phyloP scores from a whole-genome alignment of 2,797 vertebrate genomes.

The Alca torda region DNA sequence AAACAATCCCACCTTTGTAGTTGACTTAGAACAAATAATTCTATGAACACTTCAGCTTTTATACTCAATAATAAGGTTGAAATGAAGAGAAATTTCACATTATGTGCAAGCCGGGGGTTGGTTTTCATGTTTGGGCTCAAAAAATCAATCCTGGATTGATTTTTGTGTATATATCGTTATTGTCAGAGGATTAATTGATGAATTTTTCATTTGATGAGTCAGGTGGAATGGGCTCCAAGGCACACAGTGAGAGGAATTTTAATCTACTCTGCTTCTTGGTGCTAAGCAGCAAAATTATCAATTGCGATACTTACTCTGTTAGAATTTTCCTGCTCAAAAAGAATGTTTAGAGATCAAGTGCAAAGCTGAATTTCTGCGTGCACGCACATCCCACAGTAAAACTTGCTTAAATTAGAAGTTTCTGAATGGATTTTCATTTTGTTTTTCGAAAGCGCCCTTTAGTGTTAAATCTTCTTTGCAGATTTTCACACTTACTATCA shows the following conservation, averaged over 20 bases:
- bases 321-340: conserved; percentile 58
- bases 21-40: conserved; percentile 83
- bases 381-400: neutral
- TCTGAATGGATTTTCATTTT: neutral
- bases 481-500: neutral
- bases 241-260: conserved; percentile 81
- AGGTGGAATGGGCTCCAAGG: conserved; percentile 74
- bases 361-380: conserved; percentile 3
- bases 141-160: conserved; percentile 87
- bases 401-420: neutral
- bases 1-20: conserved; percentile 79
- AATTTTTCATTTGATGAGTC: conserved; percentile 90
- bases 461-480: neutral
- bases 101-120: conserved; percentile 72
- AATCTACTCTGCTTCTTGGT: conserved; percentile 75
- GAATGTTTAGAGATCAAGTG: neutral
- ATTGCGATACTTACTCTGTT: conserved; percentile 59
- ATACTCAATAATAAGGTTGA: conserved; percentile 78
- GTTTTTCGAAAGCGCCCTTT: neutral
- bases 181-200: conserved; percentile 89
- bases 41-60: conserved; percentile 77
- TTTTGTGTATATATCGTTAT: conserved; percentile 85
- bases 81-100: conserved; percentile 83
- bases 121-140: conserved; percentile 77
- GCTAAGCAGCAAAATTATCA: conserved; percentile 68